Evolutionary conservation across 1,140 invertebrate genomes (phyloP), one percentile per base, ranked within the genome.

Genomic region (Oncopeltus fasciatus): DNA sequence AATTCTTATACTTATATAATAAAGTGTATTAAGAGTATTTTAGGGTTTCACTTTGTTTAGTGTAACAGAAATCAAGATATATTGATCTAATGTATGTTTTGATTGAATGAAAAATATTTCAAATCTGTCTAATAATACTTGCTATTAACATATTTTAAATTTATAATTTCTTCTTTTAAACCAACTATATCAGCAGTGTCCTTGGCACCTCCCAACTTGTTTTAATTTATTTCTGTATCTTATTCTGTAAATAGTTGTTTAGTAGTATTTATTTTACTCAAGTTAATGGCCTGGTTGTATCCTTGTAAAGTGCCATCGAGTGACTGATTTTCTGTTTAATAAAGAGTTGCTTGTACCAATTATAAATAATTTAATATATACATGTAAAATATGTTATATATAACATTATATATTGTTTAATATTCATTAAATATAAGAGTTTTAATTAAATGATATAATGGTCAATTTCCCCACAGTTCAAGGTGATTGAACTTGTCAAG

Each of bases 311-410:
- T 57, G 56, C 56, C 56, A 57, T 57, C 28, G 56, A 57, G 56
- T 57, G 33, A 57, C 56, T 57, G 56, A 57, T 57, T 33, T 57
- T 38, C 28, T 33, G 56, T 57, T 57, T 56, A 24, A 53, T 53
- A 24, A 53, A 16, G 1, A 24, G 24, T 24, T 53, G 49, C 24
- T 53, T 9, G 24, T 53, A 53, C 49, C 49, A 53, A 53, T 24
- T 27, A 27, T 53, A 24, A 2, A 9, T 24, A 53, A 24, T 21
- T 24, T 24, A 24, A 53, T 24, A 16, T 47, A 47, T 47, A 16
- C 18, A 47, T 16, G 18, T 47, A 47, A 38, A 38, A 47, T 11
- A 47, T 11, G 21, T 53, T 53, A 53, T 53, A 26, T 53, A 53
- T 3, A 18, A 53, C 20, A 24, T 24, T 24, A 16, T 2, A 53